Percentiles rank a stretch among this genome's conserved stretches.
phyloP scores from a whole-genome alignment of 2,797 vertebrate species.

The Caiman crocodilus region DNA sequence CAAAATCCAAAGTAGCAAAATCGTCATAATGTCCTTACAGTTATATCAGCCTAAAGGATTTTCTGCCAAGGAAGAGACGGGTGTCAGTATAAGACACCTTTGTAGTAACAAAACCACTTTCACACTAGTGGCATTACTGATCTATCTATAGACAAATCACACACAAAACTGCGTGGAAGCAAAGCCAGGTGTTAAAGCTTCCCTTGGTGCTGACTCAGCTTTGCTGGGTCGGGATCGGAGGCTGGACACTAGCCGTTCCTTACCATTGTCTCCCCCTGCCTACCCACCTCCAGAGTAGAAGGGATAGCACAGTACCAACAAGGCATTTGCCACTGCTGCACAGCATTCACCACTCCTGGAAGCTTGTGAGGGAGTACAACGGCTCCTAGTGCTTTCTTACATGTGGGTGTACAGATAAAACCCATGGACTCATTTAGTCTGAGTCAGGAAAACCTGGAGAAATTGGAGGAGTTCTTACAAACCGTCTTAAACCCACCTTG shows the following conservation, averaged over 20 bases:
- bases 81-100: too few relatives aligned
- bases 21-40: too few relatives aligned
- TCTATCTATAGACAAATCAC: background rate
- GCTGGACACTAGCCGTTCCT: background rate
- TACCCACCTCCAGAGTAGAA: background rate
- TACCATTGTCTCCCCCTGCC: background rate
- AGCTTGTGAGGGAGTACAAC: background rate
- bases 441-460: background rate
- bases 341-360: background rate
- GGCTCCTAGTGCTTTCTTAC: background rate
- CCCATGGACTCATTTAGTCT: background rate
- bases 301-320: background rate
- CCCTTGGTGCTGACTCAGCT: background rate
- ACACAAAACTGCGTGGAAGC: background rate
- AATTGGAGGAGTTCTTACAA: background rate
- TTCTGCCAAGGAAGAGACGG: too few relatives aligned
- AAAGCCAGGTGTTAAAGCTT: background rate
- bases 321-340: background rate
- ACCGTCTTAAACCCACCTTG: background rate
- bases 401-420: background rate
- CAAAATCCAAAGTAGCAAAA: too few relatives aligned
- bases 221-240: background rate
- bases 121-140: too few relatives aligned
- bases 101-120: too few relatives aligned
- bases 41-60: too few relatives aligned